phyloP scores from a whole-genome alignment of 2,797 vertebrate genomes.

The Carcharodon carcharias region DNA sequence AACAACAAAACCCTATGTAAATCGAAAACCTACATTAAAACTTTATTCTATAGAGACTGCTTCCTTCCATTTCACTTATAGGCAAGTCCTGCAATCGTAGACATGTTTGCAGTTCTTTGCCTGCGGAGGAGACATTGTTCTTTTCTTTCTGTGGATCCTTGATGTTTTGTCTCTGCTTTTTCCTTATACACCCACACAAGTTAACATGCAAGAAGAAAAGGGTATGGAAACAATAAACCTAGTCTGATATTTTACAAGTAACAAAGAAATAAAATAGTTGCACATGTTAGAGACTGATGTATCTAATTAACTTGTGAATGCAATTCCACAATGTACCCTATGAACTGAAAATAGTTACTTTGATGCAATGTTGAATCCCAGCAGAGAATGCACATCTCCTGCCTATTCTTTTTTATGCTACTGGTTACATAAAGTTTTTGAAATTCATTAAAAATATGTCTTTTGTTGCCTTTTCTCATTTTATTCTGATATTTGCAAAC shows the following conservation, averaged over 20 bases:
- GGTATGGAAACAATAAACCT: conserved; percentile 11
- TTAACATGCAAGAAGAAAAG: not conserved
- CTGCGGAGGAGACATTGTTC: not conserved
- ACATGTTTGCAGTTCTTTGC: not conserved
- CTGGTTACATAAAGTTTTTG: not conserved
- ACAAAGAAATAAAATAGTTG: conserved; percentile 13
- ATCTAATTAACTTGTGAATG: conserved; percentile 11
- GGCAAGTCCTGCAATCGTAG: not conserved
- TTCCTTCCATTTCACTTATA: not conserved
- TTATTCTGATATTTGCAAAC: not conserved
- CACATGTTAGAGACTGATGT: conserved; percentile 29
- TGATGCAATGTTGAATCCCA: conserved; percentile 3
- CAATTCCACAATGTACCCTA: not conserved
- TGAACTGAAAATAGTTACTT: conserved; percentile 17
- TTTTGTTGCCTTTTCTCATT: conserved; percentile 9
- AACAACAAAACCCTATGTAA: not conserved
- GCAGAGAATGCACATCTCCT: not conserved
- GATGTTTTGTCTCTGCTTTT: conserved; percentile 21
- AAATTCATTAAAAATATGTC: not conserved
- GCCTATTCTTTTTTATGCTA: not conserved
- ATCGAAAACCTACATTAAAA: not conserved
- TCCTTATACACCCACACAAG: not conserved
- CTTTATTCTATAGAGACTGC: not conserved
- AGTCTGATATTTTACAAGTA: conserved; percentile 6
- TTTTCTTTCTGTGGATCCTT: not conserved